phyloP scores from a whole-genome alignment of 2,888 invertebrate species.

The Shargacucullia verbasci region DNA sequence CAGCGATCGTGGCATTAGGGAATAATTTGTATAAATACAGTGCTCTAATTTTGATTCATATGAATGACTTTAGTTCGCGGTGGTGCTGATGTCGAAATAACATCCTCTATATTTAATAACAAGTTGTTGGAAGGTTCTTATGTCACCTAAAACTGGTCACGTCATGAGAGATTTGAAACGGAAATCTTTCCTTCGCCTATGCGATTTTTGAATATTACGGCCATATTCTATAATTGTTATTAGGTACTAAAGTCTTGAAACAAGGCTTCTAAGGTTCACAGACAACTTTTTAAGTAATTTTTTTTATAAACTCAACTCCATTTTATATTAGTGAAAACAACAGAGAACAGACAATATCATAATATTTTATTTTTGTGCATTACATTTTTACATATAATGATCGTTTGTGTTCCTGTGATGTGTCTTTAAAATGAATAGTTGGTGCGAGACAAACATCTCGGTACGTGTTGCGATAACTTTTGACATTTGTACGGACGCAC shows the following conservation, averaged over 20 bases:
- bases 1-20: conserved; percentile 8
- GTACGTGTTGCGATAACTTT: conserved; percentile 64
- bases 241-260: too few species aligned
- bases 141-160: too few species aligned
- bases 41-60: conserved; percentile 39
- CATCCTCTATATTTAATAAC: not conserved
- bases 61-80: conserved; percentile 8
- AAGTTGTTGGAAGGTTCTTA: too few species aligned
- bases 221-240: too few species aligned
- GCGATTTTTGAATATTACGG: too few species aligned
- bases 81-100: not conserved
- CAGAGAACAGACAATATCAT: not conserved
- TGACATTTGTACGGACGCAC: conserved; percentile 59
- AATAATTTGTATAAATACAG: conserved; percentile 38
- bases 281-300: too few species aligned
- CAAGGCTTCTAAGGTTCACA: too few species aligned
- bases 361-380: conserved; percentile 38
- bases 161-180: too few species aligned
- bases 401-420: conserved; percentile 37
- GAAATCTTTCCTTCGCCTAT: too few species aligned
- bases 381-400: conserved; percentile 42
- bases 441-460: conserved; percentile 65
- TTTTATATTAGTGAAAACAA: not conserved
- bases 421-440: conserved; percentile 55
- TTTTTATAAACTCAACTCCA: too few species aligned